A percentile compares a stretch with the other conserved stretches of the same genome.
phyloP scores from a whole-genome alignment of 2,113 vertebrate species.

The Tamias sibiricus region DNA sequence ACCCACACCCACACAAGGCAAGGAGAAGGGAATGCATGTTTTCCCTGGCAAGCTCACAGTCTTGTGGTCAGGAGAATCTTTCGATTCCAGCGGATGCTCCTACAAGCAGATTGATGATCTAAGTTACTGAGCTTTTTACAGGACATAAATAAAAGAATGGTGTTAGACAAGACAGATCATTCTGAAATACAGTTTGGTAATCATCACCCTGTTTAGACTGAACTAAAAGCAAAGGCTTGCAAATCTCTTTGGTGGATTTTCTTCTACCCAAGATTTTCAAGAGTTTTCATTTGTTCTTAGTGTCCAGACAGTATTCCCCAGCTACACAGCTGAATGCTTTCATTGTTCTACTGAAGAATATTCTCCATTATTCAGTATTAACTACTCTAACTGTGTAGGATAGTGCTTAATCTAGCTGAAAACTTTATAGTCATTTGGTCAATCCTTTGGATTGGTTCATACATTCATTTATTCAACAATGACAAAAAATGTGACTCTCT shows the following conservation, averaged over 20 bases:
- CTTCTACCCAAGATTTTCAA: constrained; percentile 4
- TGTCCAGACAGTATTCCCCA: constrained; percentile 9
- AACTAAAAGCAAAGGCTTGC: background rate
- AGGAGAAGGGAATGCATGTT: constrained; percentile 41
- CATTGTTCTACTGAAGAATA: constrained; percentile 49
- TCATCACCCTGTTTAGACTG: background rate
- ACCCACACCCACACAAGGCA: constrained; percentile 24
- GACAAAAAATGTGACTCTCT: constrained; percentile 17
- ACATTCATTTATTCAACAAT: background rate
- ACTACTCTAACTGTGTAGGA: background rate
- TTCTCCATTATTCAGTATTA: constrained; percentile 1
- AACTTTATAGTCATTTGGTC: background rate
- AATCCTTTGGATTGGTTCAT: constrained; percentile 17
- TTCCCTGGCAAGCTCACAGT: constrained; percentile 59
- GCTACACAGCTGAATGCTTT: constrained; percentile 35
- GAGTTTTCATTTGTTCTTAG: constrained; percentile 58
- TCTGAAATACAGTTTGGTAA: constrained; percentile 46
- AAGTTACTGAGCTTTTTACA: constrained; percentile 59
- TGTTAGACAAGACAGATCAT: constrained; percentile 61
- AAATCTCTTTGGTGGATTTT: constrained; percentile 37
- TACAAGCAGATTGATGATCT: constrained; percentile 50
- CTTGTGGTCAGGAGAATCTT: constrained; percentile 48
- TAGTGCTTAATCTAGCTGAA: background rate
- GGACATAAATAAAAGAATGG: constrained; percentile 70
- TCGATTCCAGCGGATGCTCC: constrained; percentile 50